A percentile compares a stretch with the other conserved stretches of the same genome.
phyloP scores from a whole-genome alignment of 1,140 invertebrate species.

The Hylaeus volcanicus region DNA sequence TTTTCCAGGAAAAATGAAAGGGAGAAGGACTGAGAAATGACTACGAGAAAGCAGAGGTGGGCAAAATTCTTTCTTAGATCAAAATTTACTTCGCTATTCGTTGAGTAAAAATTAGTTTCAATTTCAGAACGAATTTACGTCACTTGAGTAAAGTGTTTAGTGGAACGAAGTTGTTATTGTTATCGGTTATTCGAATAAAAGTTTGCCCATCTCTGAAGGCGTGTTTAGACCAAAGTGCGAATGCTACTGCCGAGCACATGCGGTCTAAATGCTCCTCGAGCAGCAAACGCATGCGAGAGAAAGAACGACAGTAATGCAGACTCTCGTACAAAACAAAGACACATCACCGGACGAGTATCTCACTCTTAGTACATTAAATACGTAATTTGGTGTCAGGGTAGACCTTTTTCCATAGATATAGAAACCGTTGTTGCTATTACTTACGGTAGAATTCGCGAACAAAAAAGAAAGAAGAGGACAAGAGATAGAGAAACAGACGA shows the following conservation, averaged over 20 bases:
- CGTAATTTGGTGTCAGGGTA: conserved; percentile 83
- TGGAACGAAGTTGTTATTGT: too few species aligned
- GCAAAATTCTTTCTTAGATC: too few species aligned
- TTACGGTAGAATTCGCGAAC: conserved; percentile 60
- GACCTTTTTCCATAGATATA: conserved; percentile 80
- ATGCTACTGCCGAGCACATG: too few species aligned
- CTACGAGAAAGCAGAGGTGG: too few species aligned
- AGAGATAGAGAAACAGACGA: conserved; percentile 18
- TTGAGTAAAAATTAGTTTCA: too few species aligned
- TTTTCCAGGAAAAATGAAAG: not conserved
- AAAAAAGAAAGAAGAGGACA: conserved; percentile 24
- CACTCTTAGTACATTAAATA: conserved; percentile 82
- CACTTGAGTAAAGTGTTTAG: too few species aligned
- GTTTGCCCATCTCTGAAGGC: too few species aligned
- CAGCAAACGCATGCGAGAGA: conserved; percentile 9
- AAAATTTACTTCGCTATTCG: too few species aligned
- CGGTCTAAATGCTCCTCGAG: not conserved
- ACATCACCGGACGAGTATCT: conserved; percentile 79
- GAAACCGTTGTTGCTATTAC: conserved; percentile 71
- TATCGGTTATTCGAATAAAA: too few species aligned
- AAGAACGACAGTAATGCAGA: conserved; percentile 50
- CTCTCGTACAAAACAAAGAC: conserved; percentile 48
- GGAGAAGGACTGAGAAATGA: not conserved
- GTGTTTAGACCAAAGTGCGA: too few species aligned
- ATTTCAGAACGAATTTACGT: too few species aligned